phyloP scores from a whole-genome alignment of 2,888 invertebrate genomes.

The Aspidiotus rigidus region DNA sequence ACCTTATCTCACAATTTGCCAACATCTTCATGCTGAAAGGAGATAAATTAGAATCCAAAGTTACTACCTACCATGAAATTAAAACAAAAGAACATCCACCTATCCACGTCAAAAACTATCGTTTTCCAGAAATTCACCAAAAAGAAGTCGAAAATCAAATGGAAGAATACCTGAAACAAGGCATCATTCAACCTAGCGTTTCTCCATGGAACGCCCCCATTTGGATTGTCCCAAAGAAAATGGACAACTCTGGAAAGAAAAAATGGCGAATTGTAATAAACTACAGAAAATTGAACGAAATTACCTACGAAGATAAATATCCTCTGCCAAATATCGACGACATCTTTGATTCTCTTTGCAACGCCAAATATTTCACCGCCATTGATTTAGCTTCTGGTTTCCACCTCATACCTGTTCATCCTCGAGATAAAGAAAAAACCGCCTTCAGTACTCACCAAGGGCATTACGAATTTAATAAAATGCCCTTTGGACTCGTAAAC shows the following conservation, averaged over 20 bases:
- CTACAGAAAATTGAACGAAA: constrained; percentile 27
- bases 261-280: constrained; percentile 39
- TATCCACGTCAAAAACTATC: background rate
- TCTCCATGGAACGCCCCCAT: constrained; percentile 9
- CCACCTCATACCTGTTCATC: constrained; percentile 38
- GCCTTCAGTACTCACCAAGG: constrained; percentile 18
- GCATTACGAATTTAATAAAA: constrained; percentile 38
- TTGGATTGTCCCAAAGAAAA: constrained; percentile 19
- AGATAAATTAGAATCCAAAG: constrained; percentile 4
- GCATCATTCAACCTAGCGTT: constrained; percentile 38
- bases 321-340: constrained; percentile 38
- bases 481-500: constrained; percentile 41
- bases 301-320: constrained; percentile 13
- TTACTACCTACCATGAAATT: constrained; percentile 5
- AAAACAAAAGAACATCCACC: background rate
- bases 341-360: constrained; percentile 39
- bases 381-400: constrained; percentile 40
- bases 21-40: background rate
- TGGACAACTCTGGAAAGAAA: constrained; percentile 31
- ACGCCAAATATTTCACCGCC: constrained; percentile 38
- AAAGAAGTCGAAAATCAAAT: constrained; percentile 14
- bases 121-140: constrained; percentile 1
- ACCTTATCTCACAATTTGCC: constrained; percentile 1
- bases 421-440: constrained; percentile 16
- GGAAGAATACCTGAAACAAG: constrained; percentile 34